phyloP scores from a whole-genome alignment of 2,888 invertebrate species.

The Leptinotarsa juncta region DNA sequence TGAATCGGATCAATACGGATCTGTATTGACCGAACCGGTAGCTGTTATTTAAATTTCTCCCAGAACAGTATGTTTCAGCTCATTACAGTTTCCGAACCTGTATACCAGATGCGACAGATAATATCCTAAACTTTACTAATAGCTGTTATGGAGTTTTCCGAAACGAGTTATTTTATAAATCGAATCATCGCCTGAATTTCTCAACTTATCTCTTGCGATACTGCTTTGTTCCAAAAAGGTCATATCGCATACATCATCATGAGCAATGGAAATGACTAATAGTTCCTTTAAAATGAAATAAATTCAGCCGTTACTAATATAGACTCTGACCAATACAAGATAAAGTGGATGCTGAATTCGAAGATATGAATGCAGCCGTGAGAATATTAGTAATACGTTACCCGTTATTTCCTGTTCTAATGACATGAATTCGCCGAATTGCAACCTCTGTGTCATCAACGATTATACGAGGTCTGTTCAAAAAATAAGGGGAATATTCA shows the following conservation, averaged over 20 bases:
- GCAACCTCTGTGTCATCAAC: neutral
- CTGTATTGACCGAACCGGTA: too few relatives aligned
- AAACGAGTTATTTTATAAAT: too few relatives aligned
- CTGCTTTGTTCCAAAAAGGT: neutral
- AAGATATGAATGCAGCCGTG: neutral
- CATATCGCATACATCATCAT: neutral
- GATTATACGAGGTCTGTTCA: too few relatives aligned
- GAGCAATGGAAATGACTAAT: neutral
- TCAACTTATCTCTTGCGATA: neutral
- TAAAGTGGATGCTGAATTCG: neutral
- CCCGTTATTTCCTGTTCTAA: neutral
- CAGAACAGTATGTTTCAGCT: too few relatives aligned
- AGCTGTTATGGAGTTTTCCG: too few relatives aligned
- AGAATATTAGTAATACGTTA: slow-evolving; percentile 1
- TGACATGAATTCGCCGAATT: neutral
- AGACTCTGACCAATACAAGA: neutral
- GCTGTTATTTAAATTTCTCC: too few relatives aligned
- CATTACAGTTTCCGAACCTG: too few relatives aligned
- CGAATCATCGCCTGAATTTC: neutral
- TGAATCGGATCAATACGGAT: too few relatives aligned
- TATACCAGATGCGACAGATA: too few relatives aligned
- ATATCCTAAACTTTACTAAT: too few relatives aligned
- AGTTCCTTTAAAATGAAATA: neutral
- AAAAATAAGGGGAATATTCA: too few relatives aligned
- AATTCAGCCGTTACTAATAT: neutral